These are phyloP conservation scores for Fulica atra DNA, from an alignment of 2,113 vertebrate species.

Conservation along the genomic window DNA sequence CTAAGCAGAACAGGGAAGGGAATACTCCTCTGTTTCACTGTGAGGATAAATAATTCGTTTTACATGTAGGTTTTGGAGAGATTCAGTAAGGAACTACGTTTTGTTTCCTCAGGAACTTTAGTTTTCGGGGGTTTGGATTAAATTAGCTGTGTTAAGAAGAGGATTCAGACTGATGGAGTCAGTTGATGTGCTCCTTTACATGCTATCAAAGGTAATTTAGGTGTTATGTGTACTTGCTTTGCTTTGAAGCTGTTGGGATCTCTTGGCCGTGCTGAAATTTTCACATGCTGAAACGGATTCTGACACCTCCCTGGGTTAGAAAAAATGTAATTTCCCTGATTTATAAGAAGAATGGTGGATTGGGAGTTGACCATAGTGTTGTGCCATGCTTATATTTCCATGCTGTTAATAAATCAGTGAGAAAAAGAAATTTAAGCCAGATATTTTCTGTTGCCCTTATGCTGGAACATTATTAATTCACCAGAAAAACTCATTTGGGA, in stretches of 20 bases:
- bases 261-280: background rate
- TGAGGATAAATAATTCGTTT: background rate
- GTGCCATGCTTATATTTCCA: background rate
- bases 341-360: background rate
- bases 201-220: background rate
- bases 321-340: background rate
- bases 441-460: background rate
- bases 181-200: background rate
- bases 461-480: slow-evolving; percentile 22
- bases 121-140: background rate
- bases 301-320: background rate
- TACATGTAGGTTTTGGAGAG: background rate
- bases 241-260: background rate
- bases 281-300: background rate
- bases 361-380: background rate
- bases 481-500: slow-evolving; percentile 5
- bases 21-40: background rate
- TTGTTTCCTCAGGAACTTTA: background rate
- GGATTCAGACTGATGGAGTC: background rate
- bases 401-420: slow-evolving; percentile 17
- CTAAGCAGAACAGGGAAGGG: background rate
- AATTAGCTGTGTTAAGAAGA: background rate
- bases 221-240: background rate
- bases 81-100: background rate
- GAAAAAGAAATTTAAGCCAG: slow-evolving; percentile 27